These are phyloP conservation scores for Palythoa grandis DNA, from an alignment of 92 coral and sea anemone species.

Conservation along the genomic window DNA sequence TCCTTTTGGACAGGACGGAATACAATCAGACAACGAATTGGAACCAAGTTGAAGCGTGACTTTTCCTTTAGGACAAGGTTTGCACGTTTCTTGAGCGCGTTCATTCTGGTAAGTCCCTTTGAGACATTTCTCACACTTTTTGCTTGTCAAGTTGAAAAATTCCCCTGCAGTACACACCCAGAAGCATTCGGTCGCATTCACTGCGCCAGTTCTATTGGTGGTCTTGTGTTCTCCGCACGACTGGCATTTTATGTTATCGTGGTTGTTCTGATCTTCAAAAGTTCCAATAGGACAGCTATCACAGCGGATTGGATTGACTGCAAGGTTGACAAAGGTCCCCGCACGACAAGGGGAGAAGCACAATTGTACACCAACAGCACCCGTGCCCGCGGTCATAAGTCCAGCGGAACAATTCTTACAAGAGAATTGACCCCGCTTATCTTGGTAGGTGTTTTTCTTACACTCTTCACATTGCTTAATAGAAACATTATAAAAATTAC, in stretches of 20 bases:
- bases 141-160: slow-evolving; percentile 24
- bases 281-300: slow-evolving; percentile 6
- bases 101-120: slow-evolving; percentile 32
- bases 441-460: slow-evolving; percentile 33
- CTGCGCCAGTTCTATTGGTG: slow-evolving; percentile 8
- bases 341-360: slow-evolving; percentile 35
- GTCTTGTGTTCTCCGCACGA: slow-evolving; percentile 35
- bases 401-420: slow-evolving; percentile 33
- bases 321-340: slow-evolving; percentile 17
- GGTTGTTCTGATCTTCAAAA: slow-evolving; percentile 22
- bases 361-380: background rate
- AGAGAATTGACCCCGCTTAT: slow-evolving; percentile 7
- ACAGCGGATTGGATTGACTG: slow-evolving; percentile 30
- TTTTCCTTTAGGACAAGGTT: slow-evolving; percentile 24
- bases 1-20: slow-evolving; percentile 25
- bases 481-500: slow-evolving; percentile 17
- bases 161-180: slow-evolving; percentile 27
- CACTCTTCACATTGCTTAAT: slow-evolving; percentile 25
- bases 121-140: slow-evolving; percentile 24
- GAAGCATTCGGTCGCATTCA: slow-evolving; percentile 4
- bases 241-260: slow-evolving; percentile 13
- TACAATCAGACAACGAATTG: background rate
- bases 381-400: slow-evolving; percentile 14
- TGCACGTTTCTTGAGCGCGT: slow-evolving; percentile 45
- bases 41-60: slow-evolving; percentile 19